Percentiles rank a stretch among this genome's conserved stretches.
Conservation (phyloP, 2,113 vertebrate genomes). For the Solea solea region DNA sequence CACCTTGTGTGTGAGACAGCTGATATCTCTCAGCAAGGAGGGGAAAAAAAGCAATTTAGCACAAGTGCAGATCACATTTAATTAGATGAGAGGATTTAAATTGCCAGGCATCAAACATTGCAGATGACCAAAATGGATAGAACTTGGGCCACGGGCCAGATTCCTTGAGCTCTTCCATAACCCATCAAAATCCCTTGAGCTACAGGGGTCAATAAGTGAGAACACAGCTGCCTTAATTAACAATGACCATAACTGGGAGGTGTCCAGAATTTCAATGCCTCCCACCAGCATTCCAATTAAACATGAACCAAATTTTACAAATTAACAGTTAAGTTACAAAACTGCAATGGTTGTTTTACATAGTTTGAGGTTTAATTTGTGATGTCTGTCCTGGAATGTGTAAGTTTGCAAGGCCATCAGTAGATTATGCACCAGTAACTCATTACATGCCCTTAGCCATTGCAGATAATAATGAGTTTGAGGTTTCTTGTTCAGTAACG, state of each 20-base stretch:
- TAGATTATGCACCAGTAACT: conserved; percentile 41
- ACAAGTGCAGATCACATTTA: conserved; percentile 86
- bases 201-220: conserved; percentile 83
- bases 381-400: conserved; percentile 29
- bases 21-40: conserved; percentile 78
- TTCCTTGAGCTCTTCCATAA: conserved; percentile 82
- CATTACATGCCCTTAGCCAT: conserved; percentile 44
- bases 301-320: conserved; percentile 52
- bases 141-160: conserved; percentile 82
- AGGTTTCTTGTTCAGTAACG: conserved; percentile 59
- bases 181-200: conserved; percentile 83
- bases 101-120: conserved; percentile 84
- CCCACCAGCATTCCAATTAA: conserved; percentile 45
- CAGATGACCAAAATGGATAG: conserved; percentile 76
- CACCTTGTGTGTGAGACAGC: conserved; percentile 85
- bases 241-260: conserved; percentile 78
- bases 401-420: conserved; percentile 31
- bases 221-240: conserved; percentile 84
- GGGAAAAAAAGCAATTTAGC: conserved; percentile 82
- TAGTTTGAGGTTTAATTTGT: conserved; percentile 23
- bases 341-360: conserved; percentile 41
- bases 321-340: conserved; percentile 45
- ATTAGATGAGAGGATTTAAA: conserved; percentile 87
- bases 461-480: conserved; percentile 44
- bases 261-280: conserved; percentile 74